phyloP scores from a whole-genome alignment of 2,797 vertebrate species.

The Lagodon rhomboides region DNA sequence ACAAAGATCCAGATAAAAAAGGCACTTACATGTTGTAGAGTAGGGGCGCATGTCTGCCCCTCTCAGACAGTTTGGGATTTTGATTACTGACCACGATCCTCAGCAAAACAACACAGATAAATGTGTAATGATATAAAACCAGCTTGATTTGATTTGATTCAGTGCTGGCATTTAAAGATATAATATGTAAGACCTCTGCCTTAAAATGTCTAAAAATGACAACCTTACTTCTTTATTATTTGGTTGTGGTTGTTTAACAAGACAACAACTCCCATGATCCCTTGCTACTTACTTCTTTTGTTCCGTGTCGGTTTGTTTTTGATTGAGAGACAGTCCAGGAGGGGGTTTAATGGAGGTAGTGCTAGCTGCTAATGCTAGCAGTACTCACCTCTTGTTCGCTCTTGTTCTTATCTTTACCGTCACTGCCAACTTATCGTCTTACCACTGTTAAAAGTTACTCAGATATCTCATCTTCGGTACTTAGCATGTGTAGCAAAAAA shows the following conservation, averaged over 20 bases:
- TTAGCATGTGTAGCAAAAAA: too few relatives aligned
- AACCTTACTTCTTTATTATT: too few relatives aligned
- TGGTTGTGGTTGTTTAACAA: too few relatives aligned
- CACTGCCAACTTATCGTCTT: neutral
- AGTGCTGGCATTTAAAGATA: neutral
- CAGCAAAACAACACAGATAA: neutral
- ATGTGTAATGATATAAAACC: neutral
- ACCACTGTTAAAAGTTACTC: neutral
- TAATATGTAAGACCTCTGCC: too few relatives aligned
- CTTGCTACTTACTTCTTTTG: too few relatives aligned
- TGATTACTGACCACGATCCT: neutral
- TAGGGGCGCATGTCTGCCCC: too few relatives aligned
- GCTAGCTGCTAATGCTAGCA: neutral
- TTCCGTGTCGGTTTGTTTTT: too few relatives aligned
- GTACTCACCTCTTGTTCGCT: neutral
- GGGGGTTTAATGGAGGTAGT: too few relatives aligned
- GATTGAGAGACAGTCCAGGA: neutral
- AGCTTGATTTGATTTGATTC: neutral
- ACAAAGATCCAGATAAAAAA: slow-evolving; percentile 20
- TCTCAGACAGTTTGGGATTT: neutral
- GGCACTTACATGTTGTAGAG: neutral
- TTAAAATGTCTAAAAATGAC: too few relatives aligned
- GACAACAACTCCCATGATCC: too few relatives aligned
- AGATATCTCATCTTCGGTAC: neutral
- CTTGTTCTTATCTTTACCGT: neutral